phyloP scores from a whole-genome alignment of 2,113 vertebrate species.

The Clarias gariepinus region DNA sequence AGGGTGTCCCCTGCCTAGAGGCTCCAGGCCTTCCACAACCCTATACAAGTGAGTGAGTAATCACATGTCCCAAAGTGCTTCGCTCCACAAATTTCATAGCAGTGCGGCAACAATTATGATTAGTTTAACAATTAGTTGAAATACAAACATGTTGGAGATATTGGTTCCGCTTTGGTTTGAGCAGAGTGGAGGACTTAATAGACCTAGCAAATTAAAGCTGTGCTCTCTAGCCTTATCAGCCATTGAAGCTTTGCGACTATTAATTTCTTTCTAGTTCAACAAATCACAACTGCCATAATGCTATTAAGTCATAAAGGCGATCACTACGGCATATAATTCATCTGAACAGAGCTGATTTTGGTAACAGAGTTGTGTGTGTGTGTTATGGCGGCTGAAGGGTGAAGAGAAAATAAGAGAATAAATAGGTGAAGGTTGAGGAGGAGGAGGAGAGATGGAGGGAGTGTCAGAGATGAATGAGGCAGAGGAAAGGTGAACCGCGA shows the following conservation, averaged over 20 bases:
- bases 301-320: slow-evolving; percentile 38
- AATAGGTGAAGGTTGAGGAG: neutral
- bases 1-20: neutral
- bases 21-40: neutral
- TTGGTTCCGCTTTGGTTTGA: slow-evolving; percentile 33
- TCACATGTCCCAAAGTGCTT: too few relatives aligned
- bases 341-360: neutral
- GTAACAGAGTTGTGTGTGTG: neutral
- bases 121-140: too few relatives aligned
- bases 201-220: neutral
- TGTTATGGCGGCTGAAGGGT: too few relatives aligned
- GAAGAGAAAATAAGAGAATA: neutral
- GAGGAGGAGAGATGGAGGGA: slow-evolving; percentile 13
- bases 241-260: neutral
- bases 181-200: slow-evolving; percentile 39
- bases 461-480: slow-evolving; percentile 41
- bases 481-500: slow-evolving; percentile 48
- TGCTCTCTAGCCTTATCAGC: neutral
- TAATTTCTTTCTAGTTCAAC: neutral
- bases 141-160: neutral
- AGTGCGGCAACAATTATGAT: too few relatives aligned
- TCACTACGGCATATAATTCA: slow-evolving; percentile 37
- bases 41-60: too few relatives aligned
- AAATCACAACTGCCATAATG: slow-evolving; percentile 36
- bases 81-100: too few relatives aligned